Percentiles rank a stretch among this genome's conserved stretches.
phyloP scores from a whole-genome alignment of 2,113 vertebrate genomes.

The Megaceryle torquata region DNA sequence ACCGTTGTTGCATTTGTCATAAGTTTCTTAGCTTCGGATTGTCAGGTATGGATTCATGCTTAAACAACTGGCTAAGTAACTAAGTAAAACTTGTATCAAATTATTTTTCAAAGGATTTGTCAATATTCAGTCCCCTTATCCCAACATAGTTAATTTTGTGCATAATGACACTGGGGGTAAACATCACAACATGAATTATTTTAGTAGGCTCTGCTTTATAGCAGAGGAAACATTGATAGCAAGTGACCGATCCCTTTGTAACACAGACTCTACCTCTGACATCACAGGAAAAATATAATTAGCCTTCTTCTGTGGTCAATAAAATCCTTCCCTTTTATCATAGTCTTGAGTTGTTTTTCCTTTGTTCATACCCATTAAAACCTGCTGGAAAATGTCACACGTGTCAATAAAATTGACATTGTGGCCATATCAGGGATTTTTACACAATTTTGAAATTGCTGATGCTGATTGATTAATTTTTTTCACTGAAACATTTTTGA shows the following conservation, averaged over 20 bases:
- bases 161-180: neutral
- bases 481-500: neutral
- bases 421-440: neutral
- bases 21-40: neutral
- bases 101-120: neutral
- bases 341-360: neutral
- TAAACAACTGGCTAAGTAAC: neutral
- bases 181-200: neutral
- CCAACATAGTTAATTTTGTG: neutral
- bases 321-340: constrained; percentile 18
- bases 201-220: neutral
- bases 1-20: neutral
- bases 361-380: neutral
- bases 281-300: neutral
- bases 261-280: neutral
- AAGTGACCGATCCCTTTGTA: neutral
- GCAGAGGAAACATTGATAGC: neutral
- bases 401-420: constrained; percentile 2
- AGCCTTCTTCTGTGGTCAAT: neutral
- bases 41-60: neutral
- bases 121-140: neutral
- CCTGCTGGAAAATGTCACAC: neutral
- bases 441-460: neutral
- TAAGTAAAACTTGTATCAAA: neutral
- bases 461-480: neutral